Evolutionary conservation across 1,140 invertebrate genomes (phyloP).

Genomic region (Drosophila setifemur): DNA sequence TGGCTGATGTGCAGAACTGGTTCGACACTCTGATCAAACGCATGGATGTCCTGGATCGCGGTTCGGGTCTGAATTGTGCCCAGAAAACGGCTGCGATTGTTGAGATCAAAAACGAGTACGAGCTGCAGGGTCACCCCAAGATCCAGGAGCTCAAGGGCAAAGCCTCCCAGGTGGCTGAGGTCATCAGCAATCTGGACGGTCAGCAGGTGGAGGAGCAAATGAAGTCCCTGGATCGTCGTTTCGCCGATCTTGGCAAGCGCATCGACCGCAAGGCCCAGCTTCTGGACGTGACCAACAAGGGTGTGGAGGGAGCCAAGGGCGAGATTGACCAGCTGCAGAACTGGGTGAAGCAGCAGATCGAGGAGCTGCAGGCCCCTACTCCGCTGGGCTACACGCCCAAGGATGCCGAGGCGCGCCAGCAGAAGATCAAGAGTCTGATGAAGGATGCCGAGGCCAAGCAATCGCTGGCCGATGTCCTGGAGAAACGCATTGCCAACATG

Average conservation of each 20-base stretch:
- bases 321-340: constrained; percentile 90
- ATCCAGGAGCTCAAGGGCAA: constrained; percentile 87
- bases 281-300: constrained; percentile 90
- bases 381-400: constrained; percentile 89
- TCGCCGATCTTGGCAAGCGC: constrained; percentile 92
- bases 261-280: constrained; percentile 92
- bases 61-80: constrained; percentile 90
- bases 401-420: constrained; percentile 88
- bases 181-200: constrained; percentile 92
- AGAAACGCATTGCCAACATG: constrained; percentile 92
- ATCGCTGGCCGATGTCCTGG: constrained; percentile 90
- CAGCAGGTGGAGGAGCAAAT: constrained; percentile 95
- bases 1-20: constrained; percentile 90
- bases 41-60: constrained; percentile 91
- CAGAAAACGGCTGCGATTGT: constrained; percentile 90
- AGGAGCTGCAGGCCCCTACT: constrained; percentile 86
- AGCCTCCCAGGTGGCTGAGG: constrained; percentile 88
- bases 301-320: constrained; percentile 88
- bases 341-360: constrained; percentile 91
- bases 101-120: constrained; percentile 88
- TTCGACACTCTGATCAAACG: constrained; percentile 90
- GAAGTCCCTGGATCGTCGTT: constrained; percentile 91
- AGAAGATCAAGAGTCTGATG: constrained; percentile 87
- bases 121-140: constrained; percentile 87
- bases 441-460: constrained; percentile 94